These are phyloP conservation scores for Toxonevra muliebris DNA, from an alignment of 2,888 invertebrate genomes.

Conservation along the genomic window DNA sequence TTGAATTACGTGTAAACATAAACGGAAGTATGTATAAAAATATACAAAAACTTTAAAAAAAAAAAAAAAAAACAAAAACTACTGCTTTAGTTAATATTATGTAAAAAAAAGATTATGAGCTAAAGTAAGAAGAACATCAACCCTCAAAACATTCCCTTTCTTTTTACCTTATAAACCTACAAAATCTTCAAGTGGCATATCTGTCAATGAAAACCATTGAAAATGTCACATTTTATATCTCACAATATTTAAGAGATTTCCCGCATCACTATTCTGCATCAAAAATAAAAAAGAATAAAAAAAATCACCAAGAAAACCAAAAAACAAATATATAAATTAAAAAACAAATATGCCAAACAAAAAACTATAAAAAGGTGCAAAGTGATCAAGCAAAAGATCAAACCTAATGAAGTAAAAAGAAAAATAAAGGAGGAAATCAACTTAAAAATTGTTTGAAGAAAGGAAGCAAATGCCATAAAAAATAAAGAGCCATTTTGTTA, in stretches of 20 bases:
- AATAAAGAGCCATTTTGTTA: background rate
- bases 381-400: background rate
- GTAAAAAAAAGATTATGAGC: too few relatives aligned
- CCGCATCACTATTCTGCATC: background rate
- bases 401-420: constrained; percentile 1
- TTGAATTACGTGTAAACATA: too few relatives aligned
- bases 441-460: background rate
- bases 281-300: constrained; percentile 1
- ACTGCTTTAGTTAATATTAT: too few relatives aligned
- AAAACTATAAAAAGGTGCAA: background rate
- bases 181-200: constrained; percentile 9
- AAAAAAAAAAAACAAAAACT: too few relatives aligned
- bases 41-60: too few relatives aligned
- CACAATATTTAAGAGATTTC: too few relatives aligned
- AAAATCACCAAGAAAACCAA: background rate
- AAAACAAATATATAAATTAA: background rate
- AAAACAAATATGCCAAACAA: constrained; percentile 5
- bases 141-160: background rate
- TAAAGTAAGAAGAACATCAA: background rate
- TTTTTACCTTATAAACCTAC: constrained; percentile 4
- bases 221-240: constrained; percentile 18
- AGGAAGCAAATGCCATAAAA: constrained; percentile 12
- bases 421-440: constrained; percentile 12
- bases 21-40: too few relatives aligned
- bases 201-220: constrained; percentile 25